Evolutionary conservation across 2,888 invertebrate species (phyloP).

Genomic region (Cotesia congregata): DNA sequence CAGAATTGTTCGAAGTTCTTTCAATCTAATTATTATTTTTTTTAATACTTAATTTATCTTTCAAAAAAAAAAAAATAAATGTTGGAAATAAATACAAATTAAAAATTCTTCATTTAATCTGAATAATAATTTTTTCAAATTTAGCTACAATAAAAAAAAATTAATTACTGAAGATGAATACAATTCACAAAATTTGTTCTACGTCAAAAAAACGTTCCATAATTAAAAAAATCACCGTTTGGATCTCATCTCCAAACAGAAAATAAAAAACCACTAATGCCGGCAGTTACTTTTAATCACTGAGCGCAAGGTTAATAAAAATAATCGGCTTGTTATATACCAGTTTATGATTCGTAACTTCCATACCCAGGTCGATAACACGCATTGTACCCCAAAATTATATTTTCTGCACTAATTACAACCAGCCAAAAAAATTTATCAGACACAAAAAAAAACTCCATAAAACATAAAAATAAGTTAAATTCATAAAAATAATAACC

Average conservation of each 20-base stretch:
- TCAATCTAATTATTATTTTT: too few relatives aligned
- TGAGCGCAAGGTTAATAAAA: background rate
- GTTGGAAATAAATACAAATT: too few relatives aligned
- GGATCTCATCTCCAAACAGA: background rate
- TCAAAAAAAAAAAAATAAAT: too few relatives aligned
- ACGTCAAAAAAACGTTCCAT: too few relatives aligned
- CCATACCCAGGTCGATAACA: background rate
- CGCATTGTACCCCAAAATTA: background rate
- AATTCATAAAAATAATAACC: background rate
- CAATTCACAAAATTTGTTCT: too few relatives aligned
- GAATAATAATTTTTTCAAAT: too few relatives aligned
- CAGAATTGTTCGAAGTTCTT: too few relatives aligned
- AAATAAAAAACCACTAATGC: background rate
- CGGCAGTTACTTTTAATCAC: background rate
- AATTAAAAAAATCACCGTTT: too few relatives aligned
- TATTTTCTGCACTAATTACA: background rate
- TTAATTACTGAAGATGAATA: too few relatives aligned
- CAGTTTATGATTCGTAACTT: background rate
- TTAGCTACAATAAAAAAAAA: too few relatives aligned
- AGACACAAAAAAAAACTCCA: background rate
- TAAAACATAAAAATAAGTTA: background rate
- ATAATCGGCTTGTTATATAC: background rate
- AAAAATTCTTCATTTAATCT: too few relatives aligned
- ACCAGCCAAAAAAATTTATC: background rate
- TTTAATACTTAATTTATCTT: too few relatives aligned